phyloP scores from a whole-genome alignment of 2,113 vertebrate species.

The Hemichromis elongatus region DNA sequence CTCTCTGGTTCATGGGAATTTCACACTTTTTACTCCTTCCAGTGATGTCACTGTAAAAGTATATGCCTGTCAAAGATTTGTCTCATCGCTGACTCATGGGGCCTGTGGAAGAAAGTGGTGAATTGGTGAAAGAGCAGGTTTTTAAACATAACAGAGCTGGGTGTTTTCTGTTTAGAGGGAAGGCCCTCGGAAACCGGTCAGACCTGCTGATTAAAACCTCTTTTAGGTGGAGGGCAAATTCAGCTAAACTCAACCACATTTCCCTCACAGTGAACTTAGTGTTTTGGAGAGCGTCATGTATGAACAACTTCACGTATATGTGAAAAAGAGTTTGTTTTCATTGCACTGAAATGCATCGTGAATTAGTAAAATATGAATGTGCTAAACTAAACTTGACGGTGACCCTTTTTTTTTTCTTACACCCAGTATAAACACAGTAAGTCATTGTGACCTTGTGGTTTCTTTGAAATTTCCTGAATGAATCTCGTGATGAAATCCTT shows the following conservation, averaged over 20 bases:
- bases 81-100: neutral
- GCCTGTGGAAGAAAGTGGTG: neutral
- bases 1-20: neutral
- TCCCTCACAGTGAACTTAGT: neutral
- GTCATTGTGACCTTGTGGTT: neutral
- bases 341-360: neutral
- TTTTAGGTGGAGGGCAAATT: neutral
- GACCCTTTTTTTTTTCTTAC: neutral
- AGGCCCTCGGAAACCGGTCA: neutral
- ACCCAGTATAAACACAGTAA: neutral
- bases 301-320: neutral
- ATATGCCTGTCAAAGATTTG: neutral
- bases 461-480: neutral
- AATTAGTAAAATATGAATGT: neutral
- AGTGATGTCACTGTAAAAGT: neutral
- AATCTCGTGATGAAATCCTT: neutral
- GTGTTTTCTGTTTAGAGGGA: neutral
- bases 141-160: neutral
- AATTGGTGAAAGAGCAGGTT: neutral
- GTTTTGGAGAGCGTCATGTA: neutral
- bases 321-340: neutral
- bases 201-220: neutral
- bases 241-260: neutral
- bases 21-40: neutral
- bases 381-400: neutral